Conservation (phyloP, 2,113 vertebrate species). For the Hippocampus mohnikei region DNA sequence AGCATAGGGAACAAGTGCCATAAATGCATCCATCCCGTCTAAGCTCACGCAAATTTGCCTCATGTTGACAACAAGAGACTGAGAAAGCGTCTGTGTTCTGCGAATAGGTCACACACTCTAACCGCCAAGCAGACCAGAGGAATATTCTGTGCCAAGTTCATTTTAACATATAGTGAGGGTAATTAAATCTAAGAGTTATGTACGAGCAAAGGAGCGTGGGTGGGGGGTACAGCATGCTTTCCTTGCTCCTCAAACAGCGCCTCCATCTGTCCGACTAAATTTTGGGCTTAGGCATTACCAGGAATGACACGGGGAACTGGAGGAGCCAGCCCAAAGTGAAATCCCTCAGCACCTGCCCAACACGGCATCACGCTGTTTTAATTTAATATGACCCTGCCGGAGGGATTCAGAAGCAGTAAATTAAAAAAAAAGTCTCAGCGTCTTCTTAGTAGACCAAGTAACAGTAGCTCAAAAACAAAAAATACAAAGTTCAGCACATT, state of each 20-base stretch:
- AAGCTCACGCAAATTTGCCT: too few relatives aligned
- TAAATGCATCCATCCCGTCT: too few relatives aligned
- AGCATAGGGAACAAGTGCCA: too few relatives aligned
- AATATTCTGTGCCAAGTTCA: slow-evolving; percentile 53
- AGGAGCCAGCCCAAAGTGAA: slow-evolving; percentile 32
- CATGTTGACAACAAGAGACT: too few relatives aligned
- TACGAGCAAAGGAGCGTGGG: slow-evolving; percentile 58
- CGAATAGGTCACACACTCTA: neutral
- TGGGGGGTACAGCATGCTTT: slow-evolving; percentile 17
- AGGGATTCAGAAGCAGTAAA: slow-evolving; percentile 30
- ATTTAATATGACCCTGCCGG: slow-evolving; percentile 55
- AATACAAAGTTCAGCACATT: neutral
- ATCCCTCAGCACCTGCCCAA: slow-evolving; percentile 19
- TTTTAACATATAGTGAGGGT: slow-evolving; percentile 77
- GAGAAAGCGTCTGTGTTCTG: neutral
- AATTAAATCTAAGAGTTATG: slow-evolving; percentile 76
- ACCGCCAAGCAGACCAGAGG: slow-evolving; percentile 40
- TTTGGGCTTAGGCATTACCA: slow-evolving; percentile 59
- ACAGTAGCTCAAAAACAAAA: too few relatives aligned
- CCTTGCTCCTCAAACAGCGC: slow-evolving; percentile 60
- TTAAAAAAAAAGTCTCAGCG: slow-evolving; percentile 4
- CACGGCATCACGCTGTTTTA: slow-evolving; percentile 48
- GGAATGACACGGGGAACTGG: slow-evolving; percentile 48
- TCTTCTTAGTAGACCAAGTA: neutral
- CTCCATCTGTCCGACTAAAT: slow-evolving; percentile 76